phyloP scores from a whole-genome alignment of 2,113 vertebrate species.

The Labeo catla region DNA sequence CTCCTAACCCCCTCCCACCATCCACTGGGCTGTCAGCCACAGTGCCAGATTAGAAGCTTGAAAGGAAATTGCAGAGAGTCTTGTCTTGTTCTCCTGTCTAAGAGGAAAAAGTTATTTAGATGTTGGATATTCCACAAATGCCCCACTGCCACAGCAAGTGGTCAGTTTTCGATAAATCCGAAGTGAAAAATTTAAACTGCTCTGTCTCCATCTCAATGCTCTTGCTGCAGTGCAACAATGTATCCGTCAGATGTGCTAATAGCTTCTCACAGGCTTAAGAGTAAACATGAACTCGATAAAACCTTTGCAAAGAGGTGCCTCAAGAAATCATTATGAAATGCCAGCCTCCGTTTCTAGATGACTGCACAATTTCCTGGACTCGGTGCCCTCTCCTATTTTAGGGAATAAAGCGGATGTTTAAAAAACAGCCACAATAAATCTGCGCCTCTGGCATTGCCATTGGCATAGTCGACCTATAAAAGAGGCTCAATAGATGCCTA shows the following conservation, averaged over 20 bases:
- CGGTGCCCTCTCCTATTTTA: background rate
- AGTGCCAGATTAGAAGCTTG: slow-evolving; percentile 8
- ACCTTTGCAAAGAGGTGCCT: slow-evolving; percentile 20
- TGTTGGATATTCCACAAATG: background rate
- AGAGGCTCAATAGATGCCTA: background rate
- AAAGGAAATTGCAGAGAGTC: background rate
- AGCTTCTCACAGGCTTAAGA: slow-evolving; percentile 3
- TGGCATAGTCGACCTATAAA: background rate
- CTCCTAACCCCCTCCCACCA: slow-evolving; percentile 12
- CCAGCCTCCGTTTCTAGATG: slow-evolving; percentile 5
- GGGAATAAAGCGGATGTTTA: background rate
- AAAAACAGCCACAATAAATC: slow-evolving; percentile 4
- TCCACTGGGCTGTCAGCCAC: slow-evolving; percentile 34
- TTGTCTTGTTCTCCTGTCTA: background rate
- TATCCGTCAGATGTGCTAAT: slow-evolving; percentile 17
- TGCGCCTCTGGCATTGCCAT: background rate
- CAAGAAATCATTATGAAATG: slow-evolving; percentile 23
- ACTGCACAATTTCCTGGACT: slow-evolving; percentile 28
- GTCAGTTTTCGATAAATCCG: background rate
- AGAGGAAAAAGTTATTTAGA: background rate
- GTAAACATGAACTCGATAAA: slow-evolving; percentile 25
- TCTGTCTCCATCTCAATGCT: background rate
- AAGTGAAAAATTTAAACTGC: background rate
- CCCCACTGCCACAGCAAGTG: background rate
- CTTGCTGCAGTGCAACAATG: slow-evolving; percentile 30